Percentiles rank a stretch among this genome's conserved stretches.
These are phyloP conservation scores for Drosophila sp. DNA, from an alignment of 1,140 invertebrate genomes.

Conservation along the genomic window DNA sequence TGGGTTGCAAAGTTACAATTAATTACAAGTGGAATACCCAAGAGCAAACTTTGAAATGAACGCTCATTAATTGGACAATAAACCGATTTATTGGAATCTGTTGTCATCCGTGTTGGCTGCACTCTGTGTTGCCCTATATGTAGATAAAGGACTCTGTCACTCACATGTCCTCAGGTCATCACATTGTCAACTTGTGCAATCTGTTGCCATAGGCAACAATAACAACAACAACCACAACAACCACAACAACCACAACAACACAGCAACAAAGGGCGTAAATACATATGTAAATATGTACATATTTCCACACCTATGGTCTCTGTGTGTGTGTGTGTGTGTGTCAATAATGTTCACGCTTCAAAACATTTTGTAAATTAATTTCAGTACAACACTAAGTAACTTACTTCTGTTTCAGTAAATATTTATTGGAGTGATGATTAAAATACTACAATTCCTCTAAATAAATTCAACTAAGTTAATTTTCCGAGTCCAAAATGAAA, in stretches of 20 bases:
- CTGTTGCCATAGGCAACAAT: neutral
- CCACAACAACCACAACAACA: no score
- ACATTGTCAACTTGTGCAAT: constrained; percentile 6
- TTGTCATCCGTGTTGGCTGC: neutral
- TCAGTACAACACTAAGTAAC: neutral
- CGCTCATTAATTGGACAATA: constrained; percentile 70
- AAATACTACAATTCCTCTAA: no score
- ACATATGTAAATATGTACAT: no score
- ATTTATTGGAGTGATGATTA: neutral
- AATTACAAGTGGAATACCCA: constrained; percentile 34
- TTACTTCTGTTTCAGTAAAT: neutral
- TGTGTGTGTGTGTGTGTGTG: neutral
- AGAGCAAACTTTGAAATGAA: constrained; percentile 15
- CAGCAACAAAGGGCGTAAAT: no score
- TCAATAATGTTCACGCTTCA: no score
- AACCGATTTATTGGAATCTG: constrained; percentile 66
- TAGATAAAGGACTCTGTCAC: constrained; percentile 3
- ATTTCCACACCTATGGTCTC: neutral
- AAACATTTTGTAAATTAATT: neutral
- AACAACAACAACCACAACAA: neutral
- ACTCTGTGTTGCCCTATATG: neutral
- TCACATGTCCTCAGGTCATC: constrained; percentile 20
- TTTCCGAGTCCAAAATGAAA: no score
- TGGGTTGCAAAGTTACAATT: constrained; percentile 14
- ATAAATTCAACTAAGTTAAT: no score